Percentiles rank a stretch among this genome's conserved stretches.
These are phyloP conservation scores for Lathamus discolor DNA, from an alignment of 2,113 vertebrate species.

Conservation along the genomic window DNA sequence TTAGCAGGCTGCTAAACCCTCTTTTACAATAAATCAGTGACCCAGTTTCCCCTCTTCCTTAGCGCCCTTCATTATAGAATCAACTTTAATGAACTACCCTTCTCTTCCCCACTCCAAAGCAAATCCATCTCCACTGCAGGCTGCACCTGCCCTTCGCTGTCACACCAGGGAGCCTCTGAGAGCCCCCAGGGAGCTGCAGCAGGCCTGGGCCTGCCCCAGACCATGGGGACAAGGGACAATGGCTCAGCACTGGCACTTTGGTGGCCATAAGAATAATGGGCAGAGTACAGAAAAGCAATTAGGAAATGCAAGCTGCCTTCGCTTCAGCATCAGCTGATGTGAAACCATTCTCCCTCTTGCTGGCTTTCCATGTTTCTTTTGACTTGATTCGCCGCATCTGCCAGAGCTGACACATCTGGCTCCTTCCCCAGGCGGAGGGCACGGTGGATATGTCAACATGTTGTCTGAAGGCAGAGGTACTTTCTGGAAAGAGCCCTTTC, in stretches of 20 bases:
- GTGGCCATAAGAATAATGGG: rapidly evolving
- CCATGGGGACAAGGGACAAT: not conserved
- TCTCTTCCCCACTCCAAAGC: not conserved
- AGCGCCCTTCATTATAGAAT: slow-evolving; percentile 58
- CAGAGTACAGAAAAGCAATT: not conserved
- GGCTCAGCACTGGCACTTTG: not conserved
- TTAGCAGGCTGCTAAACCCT: slow-evolving; percentile 58
- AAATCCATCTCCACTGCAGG: not conserved
- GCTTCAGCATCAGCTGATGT: not conserved
- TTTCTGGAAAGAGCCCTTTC: not conserved
- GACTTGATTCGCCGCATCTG: slow-evolving; percentile 3
- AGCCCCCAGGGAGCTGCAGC: not conserved
- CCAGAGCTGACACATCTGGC: slow-evolving; percentile 18
- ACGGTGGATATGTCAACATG: not conserved
- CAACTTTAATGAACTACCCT: slow-evolving; percentile 57
- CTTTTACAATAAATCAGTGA: slow-evolving; percentile 56
- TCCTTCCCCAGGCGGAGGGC: not conserved
- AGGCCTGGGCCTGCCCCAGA: not conserved
- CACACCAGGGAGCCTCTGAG: not conserved
- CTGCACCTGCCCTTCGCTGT: slow-evolving; percentile 49
- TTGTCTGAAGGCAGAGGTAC: not conserved
- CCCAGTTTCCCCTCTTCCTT: slow-evolving; percentile 50
- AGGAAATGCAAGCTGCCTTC: not conserved
- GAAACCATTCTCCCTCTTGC: not conserved
- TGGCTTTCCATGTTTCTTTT: not conserved